Base-by-base conservation (phyloP, 1,140 invertebrate species). In the Drosophila bocqueti region DNA sequence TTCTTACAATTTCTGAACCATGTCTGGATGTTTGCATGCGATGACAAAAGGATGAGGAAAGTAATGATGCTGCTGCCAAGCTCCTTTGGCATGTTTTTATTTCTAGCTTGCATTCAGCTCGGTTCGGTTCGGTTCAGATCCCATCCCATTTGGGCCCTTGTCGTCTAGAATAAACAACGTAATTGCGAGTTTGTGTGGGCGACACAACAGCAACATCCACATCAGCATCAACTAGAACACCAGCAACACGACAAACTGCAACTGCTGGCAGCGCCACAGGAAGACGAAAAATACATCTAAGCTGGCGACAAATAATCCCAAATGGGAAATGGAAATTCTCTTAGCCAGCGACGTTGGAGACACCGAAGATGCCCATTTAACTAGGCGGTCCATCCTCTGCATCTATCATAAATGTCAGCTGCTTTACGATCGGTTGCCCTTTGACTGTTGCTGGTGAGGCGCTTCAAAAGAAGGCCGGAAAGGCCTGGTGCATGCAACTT, bases 121-220 rank as follows among this genome's bases (percentile, higher is more conserved):
- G 50, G 47, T 40, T 47, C 59, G 24, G 58, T 57, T 67, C 31
- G 52, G 21, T 9, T 52, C 21, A 52, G 16, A 13, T 50, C 21
- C 45, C 60, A 21, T 52, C 31, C 61, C 68, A 81, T 80, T 84
- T 69, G 57, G 78, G 65, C 77, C 72, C 79, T 89, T 87, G 83
- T 87, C 81, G 76, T 81, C 78, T 62, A 90, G 84, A 89, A 90
- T 89, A 89, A 89, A 89, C 84, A 89, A 79, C 84, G 81, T 89
- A 89, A 89, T 89, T 89, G 84, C 84, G 72, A 90, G 85, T 79
- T 90, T 89, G 85, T 81, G 84, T 89, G 81, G 84, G 85, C 85
- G 84, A 81, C 85, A 78, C 76, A 89, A 73, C 45, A 80, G 36
- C 38, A 58, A 71, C 49, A 29, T 29, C 9, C 15, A 49, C 47